A percentile compares a stretch with the other conserved stretches of the same genome.
Conservation (phyloP, 2,113 vertebrate species). For the Turnix velox region DNA sequence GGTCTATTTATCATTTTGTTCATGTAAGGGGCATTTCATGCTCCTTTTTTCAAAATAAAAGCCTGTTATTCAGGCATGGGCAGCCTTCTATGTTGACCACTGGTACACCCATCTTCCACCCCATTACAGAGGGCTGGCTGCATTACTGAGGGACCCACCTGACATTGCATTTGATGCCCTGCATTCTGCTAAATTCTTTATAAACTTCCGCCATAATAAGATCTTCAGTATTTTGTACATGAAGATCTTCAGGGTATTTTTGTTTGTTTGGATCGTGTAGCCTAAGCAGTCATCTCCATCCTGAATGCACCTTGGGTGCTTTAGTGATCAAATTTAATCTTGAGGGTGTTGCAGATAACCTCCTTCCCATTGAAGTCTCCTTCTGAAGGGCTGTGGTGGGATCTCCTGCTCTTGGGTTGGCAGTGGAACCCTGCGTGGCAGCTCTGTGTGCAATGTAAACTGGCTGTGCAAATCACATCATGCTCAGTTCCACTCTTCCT, state of each 20-base stretch:
- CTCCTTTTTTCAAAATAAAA: background rate
- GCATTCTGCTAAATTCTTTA: background rate
- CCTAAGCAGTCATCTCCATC: background rate
- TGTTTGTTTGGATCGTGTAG: background rate
- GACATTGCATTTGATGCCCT: background rate
- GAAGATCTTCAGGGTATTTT: background rate
- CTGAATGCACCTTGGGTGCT: background rate
- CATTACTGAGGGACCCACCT: background rate
- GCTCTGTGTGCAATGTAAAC: background rate
- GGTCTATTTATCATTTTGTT: background rate
- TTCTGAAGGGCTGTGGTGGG: background rate
- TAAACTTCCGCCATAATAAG: background rate
- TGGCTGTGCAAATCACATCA: background rate
- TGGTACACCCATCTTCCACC: background rate
- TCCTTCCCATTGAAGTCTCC: background rate
- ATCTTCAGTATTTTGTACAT: background rate
- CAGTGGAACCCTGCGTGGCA: accelerated
- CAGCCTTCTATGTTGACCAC: background rate
- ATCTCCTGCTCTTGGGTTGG: accelerated
- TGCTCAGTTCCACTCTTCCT: background rate
- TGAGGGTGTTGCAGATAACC: background rate
- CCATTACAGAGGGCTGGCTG: accelerated
- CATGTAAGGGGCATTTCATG: background rate
- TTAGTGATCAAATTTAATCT: background rate
- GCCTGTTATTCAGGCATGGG: background rate